Percentiles rank a stretch among this genome's conserved stretches.
Evolutionary conservation across 2,797 vertebrate species (phyloP).

Genomic region (Karalla daura): DNA sequence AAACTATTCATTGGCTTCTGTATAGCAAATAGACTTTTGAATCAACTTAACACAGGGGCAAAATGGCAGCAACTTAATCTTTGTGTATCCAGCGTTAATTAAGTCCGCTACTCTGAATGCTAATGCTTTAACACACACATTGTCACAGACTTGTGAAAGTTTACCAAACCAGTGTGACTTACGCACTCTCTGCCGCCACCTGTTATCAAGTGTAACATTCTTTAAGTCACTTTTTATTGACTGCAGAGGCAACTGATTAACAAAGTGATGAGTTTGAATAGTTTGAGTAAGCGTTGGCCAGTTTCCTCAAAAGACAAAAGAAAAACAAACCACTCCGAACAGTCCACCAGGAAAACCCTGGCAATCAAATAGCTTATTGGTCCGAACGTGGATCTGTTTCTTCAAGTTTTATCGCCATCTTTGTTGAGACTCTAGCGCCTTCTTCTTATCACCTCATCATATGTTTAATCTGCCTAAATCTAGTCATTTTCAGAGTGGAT

Average conservation of each 20-base stretch:
- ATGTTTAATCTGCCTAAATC: slow-evolving; percentile 71
- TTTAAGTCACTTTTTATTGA: neutral
- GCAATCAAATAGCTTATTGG: neutral
- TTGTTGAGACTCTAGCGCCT: slow-evolving; percentile 7
- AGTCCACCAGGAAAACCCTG: neutral
- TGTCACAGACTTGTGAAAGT: slow-evolving; percentile 47
- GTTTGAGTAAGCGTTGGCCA: neutral
- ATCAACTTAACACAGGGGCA: slow-evolving; percentile 31
- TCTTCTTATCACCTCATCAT: slow-evolving; percentile 56
- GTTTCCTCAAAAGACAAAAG: neutral
- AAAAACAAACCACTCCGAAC: too few species aligned
- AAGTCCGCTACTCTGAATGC: slow-evolving; percentile 51
- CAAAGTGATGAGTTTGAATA: neutral
- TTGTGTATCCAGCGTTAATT: slow-evolving; percentile 66
- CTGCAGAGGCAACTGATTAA: neutral
- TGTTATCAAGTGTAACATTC: neutral
- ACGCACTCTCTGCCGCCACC: neutral
- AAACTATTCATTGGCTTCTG: slow-evolving; percentile 42
- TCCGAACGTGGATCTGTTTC: slow-evolving; percentile 11
- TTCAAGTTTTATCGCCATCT: slow-evolving; percentile 18
- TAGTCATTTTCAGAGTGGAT: slow-evolving; percentile 77
- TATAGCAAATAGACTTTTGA: slow-evolving; percentile 51
- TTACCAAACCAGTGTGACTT: slow-evolving; percentile 18
- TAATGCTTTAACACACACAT: slow-evolving; percentile 43
- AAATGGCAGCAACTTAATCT: slow-evolving; percentile 58